Percentiles rank a stretch among this genome's conserved stretches.
These are phyloP conservation scores for Smutsia temminckii DNA, from an alignment of 2,797 vertebrate genomes.

Conservation along the genomic window DNA sequence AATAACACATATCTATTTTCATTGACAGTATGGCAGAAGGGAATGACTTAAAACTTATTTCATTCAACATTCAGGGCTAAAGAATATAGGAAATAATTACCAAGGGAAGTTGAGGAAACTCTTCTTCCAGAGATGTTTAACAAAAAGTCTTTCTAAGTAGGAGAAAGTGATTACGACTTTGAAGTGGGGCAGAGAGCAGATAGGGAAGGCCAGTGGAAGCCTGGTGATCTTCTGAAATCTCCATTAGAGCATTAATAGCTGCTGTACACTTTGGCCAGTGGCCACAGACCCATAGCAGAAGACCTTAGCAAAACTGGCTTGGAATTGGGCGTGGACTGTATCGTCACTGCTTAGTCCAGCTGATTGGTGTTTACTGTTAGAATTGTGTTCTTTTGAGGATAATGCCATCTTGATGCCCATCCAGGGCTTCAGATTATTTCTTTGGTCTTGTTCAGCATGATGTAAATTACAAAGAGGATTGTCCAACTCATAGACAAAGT, in stretches of 20 bases:
- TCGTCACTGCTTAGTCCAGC: background rate
- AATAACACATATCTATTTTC: slow-evolving; percentile 8
- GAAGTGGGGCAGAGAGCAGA: background rate
- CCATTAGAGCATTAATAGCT: background rate
- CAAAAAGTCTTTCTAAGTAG: background rate
- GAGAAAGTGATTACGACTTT: background rate
- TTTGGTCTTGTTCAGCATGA: background rate
- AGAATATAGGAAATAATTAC: background rate
- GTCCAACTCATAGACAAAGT: background rate
- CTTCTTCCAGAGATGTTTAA: background rate
- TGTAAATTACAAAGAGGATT: background rate
- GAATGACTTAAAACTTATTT: background rate
- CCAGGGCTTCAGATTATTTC: background rate
- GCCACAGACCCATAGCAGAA: background rate
- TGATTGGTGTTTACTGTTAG: background rate
- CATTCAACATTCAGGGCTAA: background rate
- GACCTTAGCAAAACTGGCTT: background rate
- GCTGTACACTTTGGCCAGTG: background rate
- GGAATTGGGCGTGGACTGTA: background rate
- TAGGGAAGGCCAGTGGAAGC: background rate
- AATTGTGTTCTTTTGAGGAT: background rate
- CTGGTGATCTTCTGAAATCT: background rate
- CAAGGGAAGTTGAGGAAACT: background rate
- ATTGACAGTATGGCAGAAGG: background rate
- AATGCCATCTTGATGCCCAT: background rate